Conservation (phyloP, 37 sponge, comb jelly and placozoan genomes). For the Cliona cf. orientalis region DNA sequence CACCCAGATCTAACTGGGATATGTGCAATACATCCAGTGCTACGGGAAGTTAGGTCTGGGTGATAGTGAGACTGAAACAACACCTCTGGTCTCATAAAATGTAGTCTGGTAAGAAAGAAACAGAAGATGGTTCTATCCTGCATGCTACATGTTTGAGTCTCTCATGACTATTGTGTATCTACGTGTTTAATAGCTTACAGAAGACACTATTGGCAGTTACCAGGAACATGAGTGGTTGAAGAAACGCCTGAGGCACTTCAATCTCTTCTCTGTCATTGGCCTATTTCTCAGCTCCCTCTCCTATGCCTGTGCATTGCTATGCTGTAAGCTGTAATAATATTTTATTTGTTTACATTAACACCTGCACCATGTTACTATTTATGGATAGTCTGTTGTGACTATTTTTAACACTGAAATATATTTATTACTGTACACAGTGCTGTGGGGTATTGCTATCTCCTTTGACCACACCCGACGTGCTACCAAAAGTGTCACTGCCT, state of each 20-base stretch:
- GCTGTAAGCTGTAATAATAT: constrained; percentile 14
- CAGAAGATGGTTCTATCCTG: too few relatives aligned
- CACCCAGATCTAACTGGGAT: too few relatives aligned
- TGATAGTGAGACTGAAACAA: too few relatives aligned
- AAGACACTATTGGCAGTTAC: too few relatives aligned
- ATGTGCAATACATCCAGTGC: too few relatives aligned
- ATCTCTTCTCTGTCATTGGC: background rate
- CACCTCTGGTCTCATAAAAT: too few relatives aligned
- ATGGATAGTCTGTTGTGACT: background rate
- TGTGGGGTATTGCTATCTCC: constrained; percentile 65
- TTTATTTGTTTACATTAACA: background rate
- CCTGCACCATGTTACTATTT: background rate
- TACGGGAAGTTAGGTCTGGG: too few relatives aligned
- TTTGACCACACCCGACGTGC: constrained; percentile 23
- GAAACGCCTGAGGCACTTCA: background rate
- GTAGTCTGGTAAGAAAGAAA: too few relatives aligned
- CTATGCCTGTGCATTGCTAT: constrained; percentile 7
- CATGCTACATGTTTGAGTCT: too few relatives aligned
- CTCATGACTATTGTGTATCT: too few relatives aligned
- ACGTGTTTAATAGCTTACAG: too few relatives aligned
- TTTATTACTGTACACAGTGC: constrained; percentile 33
- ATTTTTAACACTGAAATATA: background rate
- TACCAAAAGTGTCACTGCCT: constrained; percentile 22
- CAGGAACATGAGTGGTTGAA: constrained; percentile 1
- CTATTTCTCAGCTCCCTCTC: constrained; percentile 34